Percentiles rank a stretch among this genome's conserved stretches.
These are phyloP conservation scores for Volucella inanis DNA, from an alignment of 2,888 invertebrate species.

Conservation along the genomic window DNA sequence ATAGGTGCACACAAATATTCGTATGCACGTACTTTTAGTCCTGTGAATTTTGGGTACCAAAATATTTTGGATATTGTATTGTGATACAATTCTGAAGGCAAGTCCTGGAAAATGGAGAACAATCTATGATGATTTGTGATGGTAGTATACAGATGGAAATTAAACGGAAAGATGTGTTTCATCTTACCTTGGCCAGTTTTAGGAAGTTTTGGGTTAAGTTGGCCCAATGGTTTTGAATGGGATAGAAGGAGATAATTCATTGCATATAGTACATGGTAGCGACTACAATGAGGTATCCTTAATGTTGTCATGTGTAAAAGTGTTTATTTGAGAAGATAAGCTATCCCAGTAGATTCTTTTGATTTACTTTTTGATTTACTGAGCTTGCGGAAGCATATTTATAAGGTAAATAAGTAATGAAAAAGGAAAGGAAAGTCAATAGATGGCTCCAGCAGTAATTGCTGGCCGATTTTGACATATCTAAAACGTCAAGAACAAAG, in stretches of 20 bases:
- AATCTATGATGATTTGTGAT: slow-evolving; percentile 47
- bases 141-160: slow-evolving; percentile 29
- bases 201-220: background rate
- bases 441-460: too few relatives aligned
- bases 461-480: too few relatives aligned
- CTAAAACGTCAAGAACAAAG: too few relatives aligned
- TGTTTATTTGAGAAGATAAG: slow-evolving; percentile 1
- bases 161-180: slow-evolving; percentile 30
- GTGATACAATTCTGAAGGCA: slow-evolving; percentile 2
- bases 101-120: background rate
- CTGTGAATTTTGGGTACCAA: background rate
- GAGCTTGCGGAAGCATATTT: background rate
- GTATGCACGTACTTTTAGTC: background rate
- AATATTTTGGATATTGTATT: slow-evolving; percentile 23
- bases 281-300: slow-evolving; percentile 13
- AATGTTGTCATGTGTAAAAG: slow-evolving; percentile 10
- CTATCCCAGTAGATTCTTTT: slow-evolving; percentile 15
- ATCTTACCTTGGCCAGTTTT: slow-evolving; percentile 3
- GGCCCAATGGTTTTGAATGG: background rate
- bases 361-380: slow-evolving; percentile 18
- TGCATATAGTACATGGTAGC: background rate
- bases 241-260: slow-evolving; percentile 4
- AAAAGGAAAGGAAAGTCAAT: too few relatives aligned
- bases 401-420: too few relatives aligned
- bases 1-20: background rate